phyloP scores from a whole-genome alignment of 1,140 invertebrate species.

The Proales similis region DNA sequence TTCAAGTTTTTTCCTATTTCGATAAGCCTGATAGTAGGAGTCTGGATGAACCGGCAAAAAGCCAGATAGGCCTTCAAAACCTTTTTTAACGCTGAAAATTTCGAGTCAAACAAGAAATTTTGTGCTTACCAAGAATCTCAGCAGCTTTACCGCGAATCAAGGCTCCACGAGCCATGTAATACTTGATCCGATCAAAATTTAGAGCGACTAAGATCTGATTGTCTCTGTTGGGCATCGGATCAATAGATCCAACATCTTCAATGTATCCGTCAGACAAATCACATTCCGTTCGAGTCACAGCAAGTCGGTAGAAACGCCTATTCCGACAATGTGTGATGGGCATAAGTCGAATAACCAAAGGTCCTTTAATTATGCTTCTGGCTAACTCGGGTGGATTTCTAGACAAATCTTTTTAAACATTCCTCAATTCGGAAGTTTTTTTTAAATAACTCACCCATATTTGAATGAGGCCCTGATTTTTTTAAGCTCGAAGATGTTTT shows the following conservation, averaged over 20 bases:
- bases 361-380: not conserved
- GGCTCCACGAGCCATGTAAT: slow-evolving; percentile 8
- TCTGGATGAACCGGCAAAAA: slow-evolving; percentile 11
- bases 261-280: slow-evolving; percentile 12
- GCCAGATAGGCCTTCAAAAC: too few relatives aligned
- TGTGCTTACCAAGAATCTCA: slow-evolving; percentile 29
- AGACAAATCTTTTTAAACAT: too few relatives aligned
- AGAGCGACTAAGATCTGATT: slow-evolving; percentile 29
- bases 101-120: too few relatives aligned
- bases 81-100: too few relatives aligned
- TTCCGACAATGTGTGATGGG: slow-evolving; percentile 28
- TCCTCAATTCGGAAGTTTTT: too few relatives aligned
- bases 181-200: slow-evolving; percentile 32
- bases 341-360: slow-evolving; percentile 17
- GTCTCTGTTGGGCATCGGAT: slow-evolving; percentile 36
- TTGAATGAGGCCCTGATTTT: slow-evolving; percentile 33
- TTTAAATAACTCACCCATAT: too few relatives aligned
- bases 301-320: slow-evolving; percentile 29
- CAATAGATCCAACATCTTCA: slow-evolving; percentile 25
- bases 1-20: slow-evolving; percentile 19
- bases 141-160: not conserved
- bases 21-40: slow-evolving; percentile 23
- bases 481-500: slow-evolving; percentile 22
- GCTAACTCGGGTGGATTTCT: not conserved
- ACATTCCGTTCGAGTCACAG: slow-evolving; percentile 6